Conservation (phyloP, 2,113 vertebrate genomes). For the Oreochromis spilurus region DNA sequence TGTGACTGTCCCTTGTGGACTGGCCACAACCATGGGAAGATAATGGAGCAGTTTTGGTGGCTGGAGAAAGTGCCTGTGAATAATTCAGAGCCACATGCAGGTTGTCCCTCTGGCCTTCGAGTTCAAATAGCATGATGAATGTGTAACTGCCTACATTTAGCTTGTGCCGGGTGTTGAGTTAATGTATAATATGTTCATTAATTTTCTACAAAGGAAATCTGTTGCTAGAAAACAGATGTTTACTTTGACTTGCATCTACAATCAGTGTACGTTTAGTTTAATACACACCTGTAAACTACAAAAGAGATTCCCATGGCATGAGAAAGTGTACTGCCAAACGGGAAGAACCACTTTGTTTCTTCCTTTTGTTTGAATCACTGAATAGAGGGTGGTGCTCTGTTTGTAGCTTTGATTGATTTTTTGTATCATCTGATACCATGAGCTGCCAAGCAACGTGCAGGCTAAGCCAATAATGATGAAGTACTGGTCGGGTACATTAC, state of each 20-base stretch:
- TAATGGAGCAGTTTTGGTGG: slow-evolving; percentile 69
- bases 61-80: slow-evolving; percentile 74
- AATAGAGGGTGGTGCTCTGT: slow-evolving; percentile 7
- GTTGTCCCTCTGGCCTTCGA: slow-evolving; percentile 11
- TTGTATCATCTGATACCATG: slow-evolving; percentile 30
- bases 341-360: neutral
- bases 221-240: neutral
- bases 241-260: neutral
- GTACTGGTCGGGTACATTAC: slow-evolving; percentile 7
- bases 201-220: neutral
- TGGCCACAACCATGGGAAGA: slow-evolving; percentile 57
- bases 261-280: neutral
- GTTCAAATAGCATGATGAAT: slow-evolving; percentile 36
- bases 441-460: neutral
- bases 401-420: slow-evolving; percentile 55
- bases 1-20: slow-evolving; percentile 61
- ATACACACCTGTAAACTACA: neutral
- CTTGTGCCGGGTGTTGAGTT: neutral
- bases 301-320: neutral
- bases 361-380: neutral
- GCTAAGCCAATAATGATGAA: slow-evolving; percentile 16
- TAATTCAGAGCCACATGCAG: slow-evolving; percentile 65
- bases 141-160: neutral
- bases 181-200: neutral
- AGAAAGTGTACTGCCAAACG: neutral